Conservation (phyloP, 2,888 invertebrate genomes). For the Trachelus tabidus region DNA sequence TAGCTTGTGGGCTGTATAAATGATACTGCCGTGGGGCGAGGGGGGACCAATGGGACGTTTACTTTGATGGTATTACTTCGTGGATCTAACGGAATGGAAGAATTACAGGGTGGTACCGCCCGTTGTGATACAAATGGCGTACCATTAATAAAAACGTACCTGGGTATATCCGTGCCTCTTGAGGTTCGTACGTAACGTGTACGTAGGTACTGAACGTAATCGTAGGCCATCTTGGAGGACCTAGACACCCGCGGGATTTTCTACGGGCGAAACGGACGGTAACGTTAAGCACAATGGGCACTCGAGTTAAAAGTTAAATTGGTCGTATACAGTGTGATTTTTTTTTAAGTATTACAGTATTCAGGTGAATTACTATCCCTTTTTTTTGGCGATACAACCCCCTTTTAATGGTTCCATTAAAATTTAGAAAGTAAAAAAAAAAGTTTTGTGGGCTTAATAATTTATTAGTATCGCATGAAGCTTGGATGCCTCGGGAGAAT, state of each 20-base stretch:
- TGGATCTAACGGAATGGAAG: slow-evolving; percentile 18
- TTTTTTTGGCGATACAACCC: not conserved
- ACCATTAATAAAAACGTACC: slow-evolving; percentile 18
- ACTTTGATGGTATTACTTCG: not conserved
- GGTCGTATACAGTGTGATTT: not conserved
- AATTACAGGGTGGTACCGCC: slow-evolving; percentile 14
- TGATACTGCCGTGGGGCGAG: not conserved
- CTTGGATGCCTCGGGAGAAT: not conserved
- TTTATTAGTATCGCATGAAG: not conserved
- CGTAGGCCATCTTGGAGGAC: slow-evolving; percentile 18
- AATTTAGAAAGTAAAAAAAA: not conserved
- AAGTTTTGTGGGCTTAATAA: not conserved
- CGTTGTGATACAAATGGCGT: slow-evolving; percentile 21
- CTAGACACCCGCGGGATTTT: slow-evolving; percentile 1
- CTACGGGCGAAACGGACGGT: not conserved
- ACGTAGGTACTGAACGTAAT: slow-evolving; percentile 12
- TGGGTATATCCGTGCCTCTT: not conserved
- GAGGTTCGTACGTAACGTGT: not conserved
- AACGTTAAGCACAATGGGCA: not conserved
- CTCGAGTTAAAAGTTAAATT: not conserved
- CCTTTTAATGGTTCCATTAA: not conserved
- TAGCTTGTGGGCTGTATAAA: slow-evolving; percentile 14
- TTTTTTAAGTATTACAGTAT: not conserved
- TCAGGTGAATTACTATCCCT: not conserved
- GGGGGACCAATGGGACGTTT: not conserved